phyloP scores from a whole-genome alignment of 2,113 vertebrate species.

The Myotis davidii region DNA sequence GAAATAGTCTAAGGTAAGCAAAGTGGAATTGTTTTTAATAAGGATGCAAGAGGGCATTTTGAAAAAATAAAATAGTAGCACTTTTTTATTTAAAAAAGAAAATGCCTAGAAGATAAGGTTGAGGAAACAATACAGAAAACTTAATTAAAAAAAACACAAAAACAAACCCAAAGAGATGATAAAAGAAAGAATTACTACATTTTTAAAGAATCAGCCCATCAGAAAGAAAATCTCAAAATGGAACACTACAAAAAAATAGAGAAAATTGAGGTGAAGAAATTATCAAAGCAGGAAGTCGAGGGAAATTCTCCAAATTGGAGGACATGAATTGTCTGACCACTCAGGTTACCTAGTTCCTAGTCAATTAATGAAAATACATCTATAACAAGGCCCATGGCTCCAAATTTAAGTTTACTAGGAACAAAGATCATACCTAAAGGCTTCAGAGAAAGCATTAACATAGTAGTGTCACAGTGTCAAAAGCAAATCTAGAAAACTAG shows the following conservation, averaged over 20 bases:
- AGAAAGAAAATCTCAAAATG: not conserved
- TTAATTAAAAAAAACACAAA: not conserved
- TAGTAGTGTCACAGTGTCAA: not conserved
- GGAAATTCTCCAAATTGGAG: not conserved
- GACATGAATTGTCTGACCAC: not conserved
- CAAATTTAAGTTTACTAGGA: not conserved
- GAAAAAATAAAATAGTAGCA: not conserved
- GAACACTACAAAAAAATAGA: not conserved
- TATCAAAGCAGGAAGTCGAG: not conserved
- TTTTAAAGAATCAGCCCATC: not conserved
- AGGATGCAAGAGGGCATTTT: not conserved
- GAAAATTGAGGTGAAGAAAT: not conserved
- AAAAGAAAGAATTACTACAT: not conserved
- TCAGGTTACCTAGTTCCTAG: not conserved
- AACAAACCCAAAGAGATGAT: not conserved
- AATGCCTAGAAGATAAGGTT: not conserved
- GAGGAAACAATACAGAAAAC: not conserved
- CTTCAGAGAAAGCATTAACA: not conserved
- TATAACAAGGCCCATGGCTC: not conserved
- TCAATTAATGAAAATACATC: not conserved
- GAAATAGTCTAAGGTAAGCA: not conserved
- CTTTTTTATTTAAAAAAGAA: not conserved
- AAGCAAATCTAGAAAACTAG: not conserved
- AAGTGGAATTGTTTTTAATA: not conserved
- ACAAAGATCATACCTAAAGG: not conserved